Evolutionary conservation across 2,888 invertebrate genomes (phyloP).

Genomic region (Chorisops tibialis): DNA sequence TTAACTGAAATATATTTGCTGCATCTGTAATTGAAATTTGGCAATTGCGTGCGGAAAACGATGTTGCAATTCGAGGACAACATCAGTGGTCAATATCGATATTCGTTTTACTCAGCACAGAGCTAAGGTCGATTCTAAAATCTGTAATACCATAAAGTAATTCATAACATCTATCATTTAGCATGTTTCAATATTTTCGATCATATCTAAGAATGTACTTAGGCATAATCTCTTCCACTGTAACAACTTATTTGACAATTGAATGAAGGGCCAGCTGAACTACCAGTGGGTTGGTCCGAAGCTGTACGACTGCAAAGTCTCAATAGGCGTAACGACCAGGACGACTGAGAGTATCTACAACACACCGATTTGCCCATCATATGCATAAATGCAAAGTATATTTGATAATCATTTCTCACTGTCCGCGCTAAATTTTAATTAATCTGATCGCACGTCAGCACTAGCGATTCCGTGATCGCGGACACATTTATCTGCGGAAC

Average conservation of each 20-base stretch:
- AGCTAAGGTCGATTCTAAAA: no score
- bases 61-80: no score
- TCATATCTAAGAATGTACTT: no score
- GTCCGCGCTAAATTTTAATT: conserved; percentile 34
- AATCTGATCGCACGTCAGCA: conserved; percentile 34
- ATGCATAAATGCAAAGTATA: conserved; percentile 23
- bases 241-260: conserved; percentile 18
- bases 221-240: neutral
- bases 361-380: conserved; percentile 17
- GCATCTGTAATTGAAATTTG: no score
- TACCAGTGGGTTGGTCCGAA: conserved; percentile 1
- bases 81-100: no score
- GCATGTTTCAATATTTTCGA: no score
- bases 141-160: no score
- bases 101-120: no score
- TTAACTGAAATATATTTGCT: no score
- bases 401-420: conserved; percentile 34
- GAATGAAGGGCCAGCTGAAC: conserved; percentile 30
- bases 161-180: no score
- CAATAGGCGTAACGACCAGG: neutral
- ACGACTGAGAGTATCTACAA: conserved; percentile 6
- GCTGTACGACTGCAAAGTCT: conserved; percentile 9
- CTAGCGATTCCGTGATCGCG: conserved; percentile 27
- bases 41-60: no score
- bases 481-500: conserved; percentile 28